Base-by-base conservation (phyloP, 2,113 vertebrate species). In the Laticauda colubrina region DNA sequence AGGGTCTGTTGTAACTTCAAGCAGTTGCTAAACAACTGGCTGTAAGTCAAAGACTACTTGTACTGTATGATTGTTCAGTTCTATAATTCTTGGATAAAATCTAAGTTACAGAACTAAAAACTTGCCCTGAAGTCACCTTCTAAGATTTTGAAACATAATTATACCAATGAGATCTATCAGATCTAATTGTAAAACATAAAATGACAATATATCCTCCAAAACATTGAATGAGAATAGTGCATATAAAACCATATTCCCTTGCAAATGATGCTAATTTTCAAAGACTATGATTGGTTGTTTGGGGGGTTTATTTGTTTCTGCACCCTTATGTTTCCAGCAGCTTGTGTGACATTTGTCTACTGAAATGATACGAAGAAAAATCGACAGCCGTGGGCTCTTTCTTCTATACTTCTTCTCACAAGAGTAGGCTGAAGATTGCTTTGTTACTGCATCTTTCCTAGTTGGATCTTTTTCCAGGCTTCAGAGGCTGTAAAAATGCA, bases 391-490 rank as follows among this genome's bases (percentile, higher is more conserved):
- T 95, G 95, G 95, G 88, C 94, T 95, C 94, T 90, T 95, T 53
- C 18, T 95, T 94, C 94, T 95, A 95, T 91, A 90, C 59, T 94
- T 95, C 94, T 94, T 93, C 94, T 95, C 95, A 23, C 89, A 92
- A 92, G 93, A 94, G 11, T 0, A 5, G 93, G 87, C 26, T 53
- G 92, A 94, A 11, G 94, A 59, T 91, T 95, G 90, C 18, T 90
- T 88, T 57, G 18, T 5, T 98, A 98, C 55, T 98, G 98, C 98
- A 99, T 99, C 97, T 99, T 99, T 61, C 99, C 99, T 43, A 99
- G 97, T 95, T 99, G 99, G 96, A 99, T 99, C 97, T 99, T 99
- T 98, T 99, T 99, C 99, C 99, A 99, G 95, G 99, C 99, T 95
- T 99, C 99, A 0, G 99, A 99, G 64, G 99, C 99, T 2, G 99